phyloP scores from a whole-genome alignment of 2,888 invertebrate species.

The Lacanobia wlatinum region DNA sequence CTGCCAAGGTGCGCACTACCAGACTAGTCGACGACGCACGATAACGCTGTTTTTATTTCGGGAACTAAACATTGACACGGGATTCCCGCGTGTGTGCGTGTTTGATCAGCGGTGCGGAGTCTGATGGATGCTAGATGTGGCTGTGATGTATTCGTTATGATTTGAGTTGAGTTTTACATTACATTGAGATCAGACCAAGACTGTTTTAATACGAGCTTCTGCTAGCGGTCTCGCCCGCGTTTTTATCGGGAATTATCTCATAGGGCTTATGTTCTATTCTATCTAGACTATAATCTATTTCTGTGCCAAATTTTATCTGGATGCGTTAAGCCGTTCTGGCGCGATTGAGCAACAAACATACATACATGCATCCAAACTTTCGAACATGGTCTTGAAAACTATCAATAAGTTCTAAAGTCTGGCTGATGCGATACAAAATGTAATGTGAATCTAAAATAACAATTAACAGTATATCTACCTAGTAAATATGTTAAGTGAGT shows the following conservation, averaged over 20 bases:
- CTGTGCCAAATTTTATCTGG: too few relatives aligned
- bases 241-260: too few relatives aligned
- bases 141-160: not conserved
- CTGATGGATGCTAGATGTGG: not conserved
- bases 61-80: conserved; percentile 62
- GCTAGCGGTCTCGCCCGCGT: too few relatives aligned
- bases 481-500: not conserved
- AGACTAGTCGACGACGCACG: conserved; percentile 84
- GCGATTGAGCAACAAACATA: too few relatives aligned
- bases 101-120: conserved; percentile 7
- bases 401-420: not conserved
- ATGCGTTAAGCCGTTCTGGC: too few relatives aligned
- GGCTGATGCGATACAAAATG: not conserved
- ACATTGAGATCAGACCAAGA: too few relatives aligned
- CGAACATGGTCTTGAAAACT: too few relatives aligned
- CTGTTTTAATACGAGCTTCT: too few relatives aligned
- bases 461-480: not conserved
- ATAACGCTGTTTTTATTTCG: conserved; percentile 76
- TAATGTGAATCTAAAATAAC: not conserved
- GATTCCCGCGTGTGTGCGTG: conserved; percentile 41
- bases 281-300: too few relatives aligned
- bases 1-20: conserved; percentile 84
- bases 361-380: too few relatives aligned
- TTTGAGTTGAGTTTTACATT: not conserved
- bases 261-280: too few relatives aligned